A percentile compares a stretch with the other conserved stretches of the same genome.
Evolutionary conservation across 2,888 invertebrate species (phyloP).

Genomic region (Stenchaetothrips biformis): DNA sequence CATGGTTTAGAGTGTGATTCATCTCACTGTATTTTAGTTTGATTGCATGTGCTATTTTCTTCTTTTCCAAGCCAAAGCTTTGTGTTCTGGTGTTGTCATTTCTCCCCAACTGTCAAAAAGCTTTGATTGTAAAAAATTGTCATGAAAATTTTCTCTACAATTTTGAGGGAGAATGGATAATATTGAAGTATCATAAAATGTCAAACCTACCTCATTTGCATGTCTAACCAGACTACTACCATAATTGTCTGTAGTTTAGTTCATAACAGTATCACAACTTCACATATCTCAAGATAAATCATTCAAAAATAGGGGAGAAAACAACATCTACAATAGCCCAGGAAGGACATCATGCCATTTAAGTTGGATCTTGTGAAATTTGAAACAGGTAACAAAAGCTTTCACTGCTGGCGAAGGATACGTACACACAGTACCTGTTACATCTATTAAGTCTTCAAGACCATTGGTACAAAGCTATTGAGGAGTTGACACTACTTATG

Average conservation of each 20-base stretch:
- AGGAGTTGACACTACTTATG: not conserved
- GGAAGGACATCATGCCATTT: not conserved
- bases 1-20: too few species aligned
- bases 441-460: not conserved
- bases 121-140: too few species aligned
- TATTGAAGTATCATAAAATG: not conserved
- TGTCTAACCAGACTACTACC: not conserved
- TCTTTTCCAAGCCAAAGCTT: too few species aligned
- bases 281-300: slow-evolving; percentile 6
- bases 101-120: too few species aligned
- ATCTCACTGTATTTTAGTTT: too few species aligned
- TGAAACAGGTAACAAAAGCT: not conserved
- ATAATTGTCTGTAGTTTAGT: not conserved
- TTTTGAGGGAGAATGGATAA: not conserved
- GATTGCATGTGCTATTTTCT: too few species aligned
- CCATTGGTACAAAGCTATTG: not conserved
- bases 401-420: not conserved
- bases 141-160: too few species aligned
- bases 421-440: not conserved
- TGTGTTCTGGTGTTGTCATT: too few species aligned
- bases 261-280: not conserved
- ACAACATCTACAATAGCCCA: not conserved
- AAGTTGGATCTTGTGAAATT: not conserved
- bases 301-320: not conserved
- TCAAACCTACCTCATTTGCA: not conserved